These are phyloP conservation scores for Drosophila melanogaster DNA, from an alignment of 1,140 invertebrate genomes.

Conservation along the genomic window DNA sequence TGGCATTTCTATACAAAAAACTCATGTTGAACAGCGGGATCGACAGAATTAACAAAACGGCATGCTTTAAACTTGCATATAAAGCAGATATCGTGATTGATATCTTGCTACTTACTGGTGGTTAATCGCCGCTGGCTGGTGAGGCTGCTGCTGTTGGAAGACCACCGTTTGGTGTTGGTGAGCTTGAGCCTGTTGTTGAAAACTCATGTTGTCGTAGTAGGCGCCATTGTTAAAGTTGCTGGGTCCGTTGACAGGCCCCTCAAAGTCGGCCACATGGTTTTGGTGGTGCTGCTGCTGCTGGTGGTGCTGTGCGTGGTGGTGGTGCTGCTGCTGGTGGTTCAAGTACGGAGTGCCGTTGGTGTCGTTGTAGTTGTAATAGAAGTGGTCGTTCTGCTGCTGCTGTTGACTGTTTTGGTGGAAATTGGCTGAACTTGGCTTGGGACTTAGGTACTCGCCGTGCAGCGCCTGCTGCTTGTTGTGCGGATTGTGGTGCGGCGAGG, in stretches of 20 bases:
- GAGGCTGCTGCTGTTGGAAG: constrained; percentile 66
- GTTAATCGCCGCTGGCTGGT: constrained; percentile 58
- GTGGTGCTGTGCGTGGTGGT: constrained; percentile 49
- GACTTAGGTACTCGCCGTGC: constrained; percentile 77
- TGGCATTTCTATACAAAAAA: too few relatives aligned
- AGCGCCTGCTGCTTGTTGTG: constrained; percentile 63
- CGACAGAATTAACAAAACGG: too few relatives aligned
- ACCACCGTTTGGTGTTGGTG: constrained; percentile 66
- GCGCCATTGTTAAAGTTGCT: constrained; percentile 71
- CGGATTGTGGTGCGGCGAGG: constrained; percentile 62
- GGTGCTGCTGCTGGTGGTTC: constrained; percentile 69
- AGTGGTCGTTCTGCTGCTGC: constrained; percentile 69
- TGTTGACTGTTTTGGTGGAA: constrained; percentile 72
- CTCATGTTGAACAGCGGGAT: too few relatives aligned
- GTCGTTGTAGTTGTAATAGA: constrained; percentile 79
- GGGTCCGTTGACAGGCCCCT: constrained; percentile 60
- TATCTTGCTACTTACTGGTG: constrained; percentile 59
- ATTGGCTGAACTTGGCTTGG: constrained; percentile 59
- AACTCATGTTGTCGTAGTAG: constrained; percentile 81
- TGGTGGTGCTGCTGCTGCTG: constrained; percentile 58
- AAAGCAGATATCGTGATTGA: not conserved
- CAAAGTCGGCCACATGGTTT: constrained; percentile 71
- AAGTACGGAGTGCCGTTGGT: constrained; percentile 70
- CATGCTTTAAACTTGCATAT: too few relatives aligned
- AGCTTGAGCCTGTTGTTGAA: constrained; percentile 57